Evolutionary conservation across 2,888 invertebrate genomes (phyloP).

Genomic region (Eupithecia abbreviata): DNA sequence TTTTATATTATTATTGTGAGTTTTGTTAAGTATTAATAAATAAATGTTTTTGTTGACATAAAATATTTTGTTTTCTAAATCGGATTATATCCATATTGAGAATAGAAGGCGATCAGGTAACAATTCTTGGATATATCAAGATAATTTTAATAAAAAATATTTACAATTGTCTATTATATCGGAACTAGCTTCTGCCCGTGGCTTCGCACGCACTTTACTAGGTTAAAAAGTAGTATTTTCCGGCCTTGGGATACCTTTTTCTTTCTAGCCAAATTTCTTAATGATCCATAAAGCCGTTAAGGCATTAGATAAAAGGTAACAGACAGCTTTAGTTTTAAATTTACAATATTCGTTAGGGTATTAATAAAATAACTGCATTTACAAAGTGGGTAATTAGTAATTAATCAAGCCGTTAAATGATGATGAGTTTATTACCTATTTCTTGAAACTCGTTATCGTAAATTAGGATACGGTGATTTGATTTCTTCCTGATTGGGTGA

Average conservation of each 20-base stretch:
- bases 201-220: background rate
- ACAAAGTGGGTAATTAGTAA: background rate
- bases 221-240: background rate
- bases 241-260: background rate
- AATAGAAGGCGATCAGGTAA: conserved; percentile 23
- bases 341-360: background rate
- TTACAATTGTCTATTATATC: background rate
- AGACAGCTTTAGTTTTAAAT: background rate
- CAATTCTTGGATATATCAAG: background rate
- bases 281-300: background rate
- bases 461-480: background rate
- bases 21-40: no score
- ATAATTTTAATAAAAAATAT: background rate
- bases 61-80: no score
- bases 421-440: background rate
- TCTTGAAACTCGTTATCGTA: background rate
- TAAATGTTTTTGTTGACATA: no score
- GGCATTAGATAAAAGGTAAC: background rate
- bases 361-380: background rate
- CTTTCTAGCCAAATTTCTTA: background rate
- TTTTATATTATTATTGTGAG: no score
- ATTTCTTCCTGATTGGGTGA: background rate
- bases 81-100: conserved; percentile 7
- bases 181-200: background rate
- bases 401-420: background rate